These are phyloP conservation scores for Tokudaia tokunoshimensis DNA, from an alignment of 2,797 vertebrate species.

Conservation along the genomic window DNA sequence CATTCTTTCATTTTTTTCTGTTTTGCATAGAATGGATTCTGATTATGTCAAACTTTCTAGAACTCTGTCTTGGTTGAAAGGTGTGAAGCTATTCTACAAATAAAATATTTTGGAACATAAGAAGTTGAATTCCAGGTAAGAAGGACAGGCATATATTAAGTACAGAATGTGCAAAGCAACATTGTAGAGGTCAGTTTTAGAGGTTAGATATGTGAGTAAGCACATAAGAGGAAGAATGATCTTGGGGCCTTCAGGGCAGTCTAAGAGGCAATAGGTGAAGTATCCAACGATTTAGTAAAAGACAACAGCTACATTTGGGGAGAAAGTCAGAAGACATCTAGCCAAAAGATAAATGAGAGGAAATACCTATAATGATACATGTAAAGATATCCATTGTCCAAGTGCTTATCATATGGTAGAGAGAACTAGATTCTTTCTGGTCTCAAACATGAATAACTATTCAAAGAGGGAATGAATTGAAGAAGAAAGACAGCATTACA, in stretches of 20 bases:
- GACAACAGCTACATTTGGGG: not conserved
- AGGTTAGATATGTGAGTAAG: not conserved
- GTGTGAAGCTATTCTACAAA: not conserved
- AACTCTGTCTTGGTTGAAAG: not conserved
- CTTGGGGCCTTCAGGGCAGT: not conserved
- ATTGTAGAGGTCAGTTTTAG: not conserved
- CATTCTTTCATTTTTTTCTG: not conserved
- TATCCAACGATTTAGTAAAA: constrained; percentile 4
- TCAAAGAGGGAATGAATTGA: not conserved
- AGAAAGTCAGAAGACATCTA: not conserved
- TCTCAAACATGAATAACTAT: not conserved
- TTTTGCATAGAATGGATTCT: not conserved
- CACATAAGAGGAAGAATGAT: not conserved
- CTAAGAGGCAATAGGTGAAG: not conserved
- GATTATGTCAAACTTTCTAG: not conserved
- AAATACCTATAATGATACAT: not conserved
- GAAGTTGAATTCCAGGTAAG: not conserved
- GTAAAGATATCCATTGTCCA: not conserved
- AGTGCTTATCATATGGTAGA: not conserved
- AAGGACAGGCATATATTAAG: not conserved
- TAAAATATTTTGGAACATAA: not conserved
- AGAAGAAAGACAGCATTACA: not conserved
- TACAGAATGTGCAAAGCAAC: not conserved
- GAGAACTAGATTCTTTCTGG: not conserved
- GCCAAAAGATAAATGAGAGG: not conserved